Evolutionary conservation across 2,113 vertebrate species (phyloP).

Genomic region (Prietella phreatophila): DNA sequence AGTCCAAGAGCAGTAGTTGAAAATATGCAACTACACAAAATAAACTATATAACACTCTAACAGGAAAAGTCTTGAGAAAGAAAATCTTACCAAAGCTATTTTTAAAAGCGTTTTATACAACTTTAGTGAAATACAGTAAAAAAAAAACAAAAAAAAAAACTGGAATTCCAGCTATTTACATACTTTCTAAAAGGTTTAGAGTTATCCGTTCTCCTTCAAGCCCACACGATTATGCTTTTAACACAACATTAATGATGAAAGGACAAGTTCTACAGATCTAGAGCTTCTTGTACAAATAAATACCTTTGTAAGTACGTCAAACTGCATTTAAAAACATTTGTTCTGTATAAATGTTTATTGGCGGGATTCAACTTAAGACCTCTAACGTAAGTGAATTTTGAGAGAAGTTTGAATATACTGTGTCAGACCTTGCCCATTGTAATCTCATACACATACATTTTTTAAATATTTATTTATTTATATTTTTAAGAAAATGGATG

Average conservation of each 20-base stretch:
- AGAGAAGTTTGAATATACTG: too few relatives aligned
- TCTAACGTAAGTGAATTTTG: background rate
- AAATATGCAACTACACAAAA: background rate
- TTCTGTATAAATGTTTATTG: background rate
- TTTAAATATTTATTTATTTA: too few relatives aligned
- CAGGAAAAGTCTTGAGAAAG: background rate
- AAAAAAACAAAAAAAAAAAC: too few relatives aligned
- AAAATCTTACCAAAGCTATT: background rate
- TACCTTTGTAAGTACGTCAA: background rate
- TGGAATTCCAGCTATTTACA: background rate
- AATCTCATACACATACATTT: too few relatives aligned
- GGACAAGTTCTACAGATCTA: background rate
- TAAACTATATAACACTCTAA: background rate
- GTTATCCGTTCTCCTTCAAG: background rate
- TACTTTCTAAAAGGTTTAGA: background rate
- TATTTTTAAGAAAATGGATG: too few relatives aligned
- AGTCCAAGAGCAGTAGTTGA: background rate
- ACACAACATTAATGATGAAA: background rate
- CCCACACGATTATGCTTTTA: background rate
- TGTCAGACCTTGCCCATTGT: too few relatives aligned
- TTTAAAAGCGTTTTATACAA: background rate
- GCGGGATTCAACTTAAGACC: background rate
- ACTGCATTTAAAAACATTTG: background rate
- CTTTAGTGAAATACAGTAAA: background rate
- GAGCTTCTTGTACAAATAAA: background rate